Base-by-base conservation (phyloP, 2,888 invertebrate species). In the Drosophila rubida region DNA sequence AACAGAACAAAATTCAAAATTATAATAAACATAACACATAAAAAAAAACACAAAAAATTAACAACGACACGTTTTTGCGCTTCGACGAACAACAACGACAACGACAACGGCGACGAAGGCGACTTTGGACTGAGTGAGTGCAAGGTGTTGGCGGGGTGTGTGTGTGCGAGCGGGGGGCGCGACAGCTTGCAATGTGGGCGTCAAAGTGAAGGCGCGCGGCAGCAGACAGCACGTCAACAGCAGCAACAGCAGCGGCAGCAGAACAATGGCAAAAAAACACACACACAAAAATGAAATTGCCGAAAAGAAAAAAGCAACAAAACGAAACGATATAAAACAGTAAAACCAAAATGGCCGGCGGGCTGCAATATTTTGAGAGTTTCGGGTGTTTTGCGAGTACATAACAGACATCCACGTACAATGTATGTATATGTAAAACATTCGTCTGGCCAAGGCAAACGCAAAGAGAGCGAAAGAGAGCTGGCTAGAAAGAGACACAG, bases 11-110 rank as follows among this genome's bases (percentile, higher is more conserved):
- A 53, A 39, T 11, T 32, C 23, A 59, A 37, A 27, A 35, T 37
- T 25, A 23, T 37, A 27, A 58, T 46, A 39, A 54, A 41, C 35
- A 32, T 37, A 65, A 49, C 19, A 19, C 3, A 19, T 19, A 16
- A 51, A 54, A 42, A 61, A 25, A 11, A 75, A 39, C 49, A 64
- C 45, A 59, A 63, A 67, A 46, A 61, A 63, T 41, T 66, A 65
- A 69, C 58, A 63, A 41, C 87, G 80, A 88, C 88, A 80, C 84
- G 80, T 88, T 83, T 81, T 78, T 80, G 84, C 67, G 88, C 79
- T 85, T 67, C 69, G 63, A 53, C 57, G 66, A 71, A 57, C 42
- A 55, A 45, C 22, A 73, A 39, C 48, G 37, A 4, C 41, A 7
- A 49, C 49, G 25, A n/a, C 63, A 32, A 46, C 39, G 19, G 4